Evolutionary conservation across 2,113 vertebrate species (phyloP), one percentile per base, ranked within the genome.

Genomic region (Rhinolophus sinicus): DNA sequence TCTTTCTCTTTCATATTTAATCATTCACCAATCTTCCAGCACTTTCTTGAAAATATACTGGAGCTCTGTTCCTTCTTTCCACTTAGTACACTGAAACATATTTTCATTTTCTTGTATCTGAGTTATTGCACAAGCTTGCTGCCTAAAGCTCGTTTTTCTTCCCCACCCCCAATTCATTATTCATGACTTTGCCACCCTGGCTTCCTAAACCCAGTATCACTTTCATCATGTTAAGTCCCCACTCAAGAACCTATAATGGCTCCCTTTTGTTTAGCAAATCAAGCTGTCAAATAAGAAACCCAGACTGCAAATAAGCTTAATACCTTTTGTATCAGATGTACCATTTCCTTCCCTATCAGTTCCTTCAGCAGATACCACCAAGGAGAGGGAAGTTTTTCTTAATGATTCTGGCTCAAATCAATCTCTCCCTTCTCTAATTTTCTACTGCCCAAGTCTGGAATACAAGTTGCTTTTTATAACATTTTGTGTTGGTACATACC

Each of bases 111-210:
- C 44, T 62, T 50, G 2, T n/a, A 86, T 86, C 67, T 93, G 10
- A 94, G 97, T 69, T 93, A 94, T 6, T 81, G 11, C 26, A 96
- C 85, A 84, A 83, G 6, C 26, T 92, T 80, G 58, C 13, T 69
- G 67, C 16, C 47, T 67, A 73, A 90, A 83, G 67, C 28, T 35
- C 47, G 19, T 22, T 28, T 28, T 50, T 13, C 35, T 58, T 47
- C 26, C 58, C 3, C 21, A 62, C 26, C 10, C 16, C 44, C 30
- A 69, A 77, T 70, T 60, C 24, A 90, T 80, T 90, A 77, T 78
- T 83, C 38, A 52, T 52, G 33, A 72, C 28, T 88, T 19, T 82
- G 35, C 67, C 88, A 96, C 5, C 90, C 12, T 62, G 6, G 5
- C 84, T 95, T 91, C 76, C 58, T 65, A 89, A 90, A 95, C 12